A percentile compares a stretch with the other conserved stretches of the same genome.
These are phyloP conservation scores for Hycleus phaleratus DNA, from an alignment of 1,140 invertebrate genomes.

Conservation along the genomic window DNA sequence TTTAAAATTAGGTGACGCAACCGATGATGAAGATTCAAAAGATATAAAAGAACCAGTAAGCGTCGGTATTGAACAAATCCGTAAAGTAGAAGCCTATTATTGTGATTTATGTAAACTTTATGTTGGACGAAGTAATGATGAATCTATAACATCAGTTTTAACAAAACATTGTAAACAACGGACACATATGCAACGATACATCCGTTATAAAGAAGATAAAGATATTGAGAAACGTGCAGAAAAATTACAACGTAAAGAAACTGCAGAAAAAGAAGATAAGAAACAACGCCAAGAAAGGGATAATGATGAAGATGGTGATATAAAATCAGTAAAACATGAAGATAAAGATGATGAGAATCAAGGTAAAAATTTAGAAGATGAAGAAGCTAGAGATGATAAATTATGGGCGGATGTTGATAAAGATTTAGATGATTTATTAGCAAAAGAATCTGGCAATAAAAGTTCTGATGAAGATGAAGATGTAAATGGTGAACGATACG, in stretches of 20 bases:
- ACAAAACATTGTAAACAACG: slow-evolving; percentile 62
- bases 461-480: slow-evolving; percentile 65
- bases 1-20: slow-evolving; percentile 21
- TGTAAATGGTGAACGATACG: slow-evolving; percentile 43
- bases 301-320: slow-evolving; percentile 1
- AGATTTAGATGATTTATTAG: slow-evolving; percentile 59
- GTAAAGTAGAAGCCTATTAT: slow-evolving; percentile 62
- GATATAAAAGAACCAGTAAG: slow-evolving; percentile 53
- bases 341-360: slow-evolving; percentile 13
- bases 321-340: slow-evolving; percentile 12
- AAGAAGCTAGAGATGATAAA: slow-evolving; percentile 54
- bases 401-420: slow-evolving; percentile 69
- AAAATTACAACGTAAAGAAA: slow-evolving; percentile 51
- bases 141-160: slow-evolving; percentile 48
- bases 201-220: slow-evolving; percentile 64
- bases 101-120: slow-evolving; percentile 70
- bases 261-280: slow-evolving; percentile 31
- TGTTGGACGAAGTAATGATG: slow-evolving; percentile 53
- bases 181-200: slow-evolving; percentile 61
- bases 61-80: slow-evolving; percentile 67
- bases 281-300: slow-evolving; percentile 18
- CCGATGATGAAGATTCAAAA: slow-evolving; percentile 53
- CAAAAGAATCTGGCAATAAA: slow-evolving; percentile 50
- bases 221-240: slow-evolving; percentile 59
- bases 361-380: slow-evolving; percentile 34